Percentiles rank a stretch among this genome's conserved stretches.
Conservation (phyloP, 2,888 invertebrate species). For the Hirtodrosophila confusa region DNA sequence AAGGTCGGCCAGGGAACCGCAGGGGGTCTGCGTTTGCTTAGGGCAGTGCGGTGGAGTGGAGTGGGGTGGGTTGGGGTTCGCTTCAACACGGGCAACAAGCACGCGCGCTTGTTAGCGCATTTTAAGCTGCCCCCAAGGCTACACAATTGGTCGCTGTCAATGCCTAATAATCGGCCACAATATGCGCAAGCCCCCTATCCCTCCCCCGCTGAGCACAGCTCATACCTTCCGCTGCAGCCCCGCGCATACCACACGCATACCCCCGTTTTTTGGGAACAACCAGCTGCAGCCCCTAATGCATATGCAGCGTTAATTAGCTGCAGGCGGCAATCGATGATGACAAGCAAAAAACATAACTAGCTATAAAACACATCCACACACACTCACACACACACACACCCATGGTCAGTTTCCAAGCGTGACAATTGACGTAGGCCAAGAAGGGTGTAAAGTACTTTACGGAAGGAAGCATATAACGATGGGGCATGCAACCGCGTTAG, state of each 20-base stretch:
- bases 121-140: constrained; percentile 64
- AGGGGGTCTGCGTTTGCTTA: too few species aligned
- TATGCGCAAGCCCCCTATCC: constrained; percentile 17
- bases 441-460: not conserved
- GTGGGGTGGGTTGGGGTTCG: not conserved
- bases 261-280: too few species aligned
- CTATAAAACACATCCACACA: constrained; percentile 2
- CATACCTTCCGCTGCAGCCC: too few species aligned
- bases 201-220: too few species aligned
- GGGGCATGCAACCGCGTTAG: too few species aligned
- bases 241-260: too few species aligned
- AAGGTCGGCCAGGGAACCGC: too few species aligned
- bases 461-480: too few species aligned
- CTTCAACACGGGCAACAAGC: constrained; percentile 32
- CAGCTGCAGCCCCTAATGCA: constrained; percentile 21
- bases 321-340: constrained; percentile 61
- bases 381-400: not conserved
- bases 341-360: constrained; percentile 28
- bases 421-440: constrained; percentile 10
- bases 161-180: constrained; percentile 57
- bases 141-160: constrained; percentile 28
- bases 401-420: constrained; percentile 19
- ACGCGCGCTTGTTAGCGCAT: constrained; percentile 64
- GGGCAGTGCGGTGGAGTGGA: not conserved
- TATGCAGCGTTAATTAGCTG: constrained; percentile 68